Percentiles rank a stretch among this genome's conserved stretches.
Conservation (phyloP, 2,888 invertebrate genomes). For the Aquatica leii region DNA sequence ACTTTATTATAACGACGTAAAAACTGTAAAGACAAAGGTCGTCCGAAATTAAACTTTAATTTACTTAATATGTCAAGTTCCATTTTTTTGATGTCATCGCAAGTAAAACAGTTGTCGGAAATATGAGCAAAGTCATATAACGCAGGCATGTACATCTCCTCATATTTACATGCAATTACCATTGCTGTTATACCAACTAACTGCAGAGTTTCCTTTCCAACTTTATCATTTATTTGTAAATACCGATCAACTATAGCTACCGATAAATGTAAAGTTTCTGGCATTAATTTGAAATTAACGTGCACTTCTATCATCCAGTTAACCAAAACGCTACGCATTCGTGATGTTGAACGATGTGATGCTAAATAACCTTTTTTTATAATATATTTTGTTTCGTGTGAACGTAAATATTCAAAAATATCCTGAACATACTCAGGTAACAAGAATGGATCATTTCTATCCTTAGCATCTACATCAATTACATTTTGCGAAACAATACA, state of each 20-base stretch:
- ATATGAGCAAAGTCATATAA: slow-evolving; percentile 90
- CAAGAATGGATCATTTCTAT: slow-evolving; percentile 77
- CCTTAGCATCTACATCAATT: slow-evolving; percentile 54
- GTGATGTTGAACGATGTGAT: slow-evolving; percentile 74
- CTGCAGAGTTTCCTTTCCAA: slow-evolving; percentile 68
- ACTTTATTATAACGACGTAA: slow-evolving; percentile 77
- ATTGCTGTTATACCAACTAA: slow-evolving; percentile 89
- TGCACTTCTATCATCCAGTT: slow-evolving; percentile 97
- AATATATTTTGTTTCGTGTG: slow-evolving; percentile 74
- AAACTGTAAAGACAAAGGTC: slow-evolving; percentile 90
- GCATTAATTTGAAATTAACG: slow-evolving; percentile 80
- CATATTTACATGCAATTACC: slow-evolving; percentile 93
- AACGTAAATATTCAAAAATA: slow-evolving; percentile 84
- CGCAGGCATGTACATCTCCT: slow-evolving; percentile 91
- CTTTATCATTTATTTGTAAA: slow-evolving; percentile 70
- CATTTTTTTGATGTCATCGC: slow-evolving; percentile 80
- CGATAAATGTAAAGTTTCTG: slow-evolving; percentile 90
- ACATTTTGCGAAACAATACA: too few relatives aligned
- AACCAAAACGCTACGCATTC: slow-evolving; percentile 88
- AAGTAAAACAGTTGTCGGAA: slow-evolving; percentile 86
- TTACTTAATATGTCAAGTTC: slow-evolving; percentile 80
- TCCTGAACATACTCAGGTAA: slow-evolving; percentile 88
- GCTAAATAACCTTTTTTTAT: slow-evolving; percentile 71
- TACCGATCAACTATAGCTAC: slow-evolving; percentile 90
- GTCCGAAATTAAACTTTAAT: slow-evolving; percentile 82